Conservation (phyloP, 2,797 vertebrate species). For the Coracias cyanogaster region DNA sequence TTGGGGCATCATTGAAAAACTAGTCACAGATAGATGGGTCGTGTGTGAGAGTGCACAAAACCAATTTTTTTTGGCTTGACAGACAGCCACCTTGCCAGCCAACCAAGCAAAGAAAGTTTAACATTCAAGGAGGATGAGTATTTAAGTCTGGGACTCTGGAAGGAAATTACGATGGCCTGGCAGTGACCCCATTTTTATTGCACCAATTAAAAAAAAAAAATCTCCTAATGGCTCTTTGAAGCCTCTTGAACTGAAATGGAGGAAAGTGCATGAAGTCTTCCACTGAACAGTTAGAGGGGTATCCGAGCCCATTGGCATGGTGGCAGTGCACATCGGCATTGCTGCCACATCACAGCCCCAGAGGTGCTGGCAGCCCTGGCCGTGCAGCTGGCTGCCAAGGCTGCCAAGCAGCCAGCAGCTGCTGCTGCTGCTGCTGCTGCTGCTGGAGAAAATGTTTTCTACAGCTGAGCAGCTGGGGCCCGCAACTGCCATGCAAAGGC, state of each 20-base stretch:
- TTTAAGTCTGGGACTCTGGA: neutral
- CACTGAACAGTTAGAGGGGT: neutral
- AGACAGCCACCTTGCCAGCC: neutral
- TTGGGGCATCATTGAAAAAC: neutral
- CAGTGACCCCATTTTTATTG: neutral
- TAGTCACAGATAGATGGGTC: neutral
- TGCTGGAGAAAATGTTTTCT: neutral
- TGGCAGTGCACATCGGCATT: neutral
- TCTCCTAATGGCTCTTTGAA: neutral
- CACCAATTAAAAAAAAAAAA: neutral
- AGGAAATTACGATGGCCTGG: neutral
- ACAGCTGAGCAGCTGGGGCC: neutral
- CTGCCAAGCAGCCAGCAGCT: neutral
- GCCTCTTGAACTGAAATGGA: neutral
- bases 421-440: neutral
- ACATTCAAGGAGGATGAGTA: neutral
- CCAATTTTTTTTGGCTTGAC: neutral
- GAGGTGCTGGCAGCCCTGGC: neutral
- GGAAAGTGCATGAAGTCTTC: neutral
- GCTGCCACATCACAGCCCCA: neutral
- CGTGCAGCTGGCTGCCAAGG: neutral
- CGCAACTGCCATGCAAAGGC: neutral
- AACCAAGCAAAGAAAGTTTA: neutral
- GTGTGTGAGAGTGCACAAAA: neutral
- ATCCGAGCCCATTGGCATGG: fast-evolving